Base-by-base conservation (phyloP, 2,888 invertebrate genomes). In the Drosophila dives region DNA sequence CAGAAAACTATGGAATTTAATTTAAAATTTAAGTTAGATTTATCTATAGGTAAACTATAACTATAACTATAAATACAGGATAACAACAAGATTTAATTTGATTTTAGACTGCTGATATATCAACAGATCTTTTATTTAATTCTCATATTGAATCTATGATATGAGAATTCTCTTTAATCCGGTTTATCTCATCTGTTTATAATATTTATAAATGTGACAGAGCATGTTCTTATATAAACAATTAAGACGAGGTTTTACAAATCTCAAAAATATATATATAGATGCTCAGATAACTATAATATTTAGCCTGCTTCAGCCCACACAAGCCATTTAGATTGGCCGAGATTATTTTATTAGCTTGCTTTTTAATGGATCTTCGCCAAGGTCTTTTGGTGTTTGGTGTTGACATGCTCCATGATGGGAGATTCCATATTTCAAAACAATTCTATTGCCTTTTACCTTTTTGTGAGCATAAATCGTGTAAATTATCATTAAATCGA, bases 391-490 rank as follows among this genome's bases (percentile, higher is more conserved):
- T 32, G 64, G 29, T 29, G 29, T 29, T 29, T 29, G 29, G 29
- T 40, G 53, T 51, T 54, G 58, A 58, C 64, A 62, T 54, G 50
- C 48, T 26, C 7, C 32, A 51, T 34, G 64, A 72, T 77, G 68
- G 69, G 61, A 48, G 72, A 76, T 76, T 68, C 32, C 56, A 59
- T 40, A 48, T 72, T 32, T 49, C 32, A 48, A 38, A 77, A 48
- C 34, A 29, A 42, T 23, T 55, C 73, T 54, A 65, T 64, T 76
- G 53, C 48, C 20, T 67, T 62, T 59, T 36, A 17, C 32, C 62
- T 51, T 32, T 77, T 64, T 74, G 70, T 67, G 42, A 60, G 54
- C 68, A 86, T 76, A 81, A 72, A 76, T 84, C 82, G 66, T 49
- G 38, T 51, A 79, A 78, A 71, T 77, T 78, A 77, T 71, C 71